These are phyloP conservation scores for Callipepla squamata DNA, from an alignment of 2,113 vertebrate species.

Conservation along the genomic window DNA sequence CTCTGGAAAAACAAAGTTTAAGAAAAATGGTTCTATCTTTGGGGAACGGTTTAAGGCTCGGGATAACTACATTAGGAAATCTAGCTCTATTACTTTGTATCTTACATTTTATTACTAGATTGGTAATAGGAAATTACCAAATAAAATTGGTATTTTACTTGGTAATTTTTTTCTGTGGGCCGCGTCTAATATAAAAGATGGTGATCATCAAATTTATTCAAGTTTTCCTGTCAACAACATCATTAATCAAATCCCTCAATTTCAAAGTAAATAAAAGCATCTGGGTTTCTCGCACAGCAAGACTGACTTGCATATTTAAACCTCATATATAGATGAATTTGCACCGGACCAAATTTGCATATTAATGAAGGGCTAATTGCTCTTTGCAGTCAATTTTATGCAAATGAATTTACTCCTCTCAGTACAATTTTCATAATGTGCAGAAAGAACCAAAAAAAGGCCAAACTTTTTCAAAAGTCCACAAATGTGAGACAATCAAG, in stretches of 20 bases:
- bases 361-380: constrained; percentile 83
- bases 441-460: constrained; percentile 63
- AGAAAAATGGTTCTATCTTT: constrained; percentile 67
- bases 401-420: constrained; percentile 77
- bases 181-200: constrained; percentile 73
- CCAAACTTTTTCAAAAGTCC: constrained; percentile 58
- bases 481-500: constrained; percentile 58
- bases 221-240: constrained; percentile 79
- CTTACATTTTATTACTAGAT: constrained; percentile 70
- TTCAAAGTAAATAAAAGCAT: constrained; percentile 83
- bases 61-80: constrained; percentile 64
- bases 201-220: constrained; percentile 77
- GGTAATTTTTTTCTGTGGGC: constrained; percentile 56
- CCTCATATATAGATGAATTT: constrained; percentile 75
- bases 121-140: constrained; percentile 71
- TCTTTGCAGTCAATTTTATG: constrained; percentile 80
- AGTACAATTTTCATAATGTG: constrained; percentile 74
- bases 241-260: constrained; percentile 76
- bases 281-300: constrained; percentile 74
- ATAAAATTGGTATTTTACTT: constrained; percentile 69
- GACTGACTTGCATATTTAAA: constrained; percentile 76
- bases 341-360: constrained; percentile 78
- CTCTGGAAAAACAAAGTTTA: constrained; percentile 68
- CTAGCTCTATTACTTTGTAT: constrained; percentile 67
- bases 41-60: constrained; percentile 57